Evolutionary conservation across 2,888 invertebrate species (phyloP).

Genomic region (Limenitis camilla): DNA sequence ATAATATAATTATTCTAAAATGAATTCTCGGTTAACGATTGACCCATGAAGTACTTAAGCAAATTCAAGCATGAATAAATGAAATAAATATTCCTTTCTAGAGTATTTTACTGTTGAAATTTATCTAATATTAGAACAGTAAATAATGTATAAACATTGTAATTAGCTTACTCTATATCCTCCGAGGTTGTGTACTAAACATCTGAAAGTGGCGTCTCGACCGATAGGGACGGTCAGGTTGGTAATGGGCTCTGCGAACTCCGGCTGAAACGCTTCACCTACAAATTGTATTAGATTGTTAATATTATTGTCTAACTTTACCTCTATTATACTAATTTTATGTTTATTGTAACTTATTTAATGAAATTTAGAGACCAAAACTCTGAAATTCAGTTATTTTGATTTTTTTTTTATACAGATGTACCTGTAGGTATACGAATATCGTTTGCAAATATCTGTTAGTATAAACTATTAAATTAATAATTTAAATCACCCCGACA

Average conservation of each 20-base stretch:
- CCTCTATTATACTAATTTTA: no score
- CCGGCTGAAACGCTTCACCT: constrained; percentile 87
- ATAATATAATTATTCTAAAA: background rate
- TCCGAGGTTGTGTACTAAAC: constrained; percentile 89
- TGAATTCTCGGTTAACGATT: background rate
- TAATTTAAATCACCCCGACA: no score
- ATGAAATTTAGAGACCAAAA: no score
- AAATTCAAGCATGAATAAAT: background rate
- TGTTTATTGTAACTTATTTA: no score
- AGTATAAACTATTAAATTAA: no score
- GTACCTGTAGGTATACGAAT: no score
- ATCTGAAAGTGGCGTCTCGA: constrained; percentile 90
- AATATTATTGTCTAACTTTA: no score
- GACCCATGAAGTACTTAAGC: background rate
- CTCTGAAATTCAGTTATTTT: no score
- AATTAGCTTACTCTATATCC: constrained; percentile 86
- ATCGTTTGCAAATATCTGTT: no score
- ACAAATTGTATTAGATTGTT: background rate
- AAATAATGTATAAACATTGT: constrained; percentile 6
- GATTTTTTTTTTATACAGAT: no score
- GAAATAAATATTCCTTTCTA: no score
- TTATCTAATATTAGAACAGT: background rate
- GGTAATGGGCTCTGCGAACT: constrained; percentile 86
- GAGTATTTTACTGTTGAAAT: no score
- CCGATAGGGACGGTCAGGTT: constrained; percentile 90